Base-by-base conservation (phyloP, 2,888 invertebrate species). In the Drosophila peninsularis region DNA sequence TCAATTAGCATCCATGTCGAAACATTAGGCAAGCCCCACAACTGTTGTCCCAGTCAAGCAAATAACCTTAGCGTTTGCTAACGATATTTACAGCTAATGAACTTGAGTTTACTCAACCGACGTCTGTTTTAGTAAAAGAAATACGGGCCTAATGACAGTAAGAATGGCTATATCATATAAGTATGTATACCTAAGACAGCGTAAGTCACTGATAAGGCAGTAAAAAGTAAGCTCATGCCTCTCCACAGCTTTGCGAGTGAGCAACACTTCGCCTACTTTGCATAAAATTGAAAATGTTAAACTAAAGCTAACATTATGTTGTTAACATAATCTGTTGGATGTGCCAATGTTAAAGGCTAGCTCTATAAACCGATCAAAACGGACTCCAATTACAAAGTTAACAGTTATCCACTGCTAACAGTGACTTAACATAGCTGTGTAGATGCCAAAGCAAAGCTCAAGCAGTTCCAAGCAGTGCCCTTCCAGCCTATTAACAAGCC, bases 1-100 rank as follows among this genome's bases (percentile, higher is more conserved):
- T 44, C 70, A 82, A 80, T 80, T 80, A 80, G 80, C 83, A 78
- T 71, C 54, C 57, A 36, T 32, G 24, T 7, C 49, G 45, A 37
- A 58, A 62, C 34, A 50, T 73, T 72, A 27, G 52, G 41, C 58
- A 66, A 70, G 47, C 42, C 49, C 34, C 14, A 21, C 13, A 30
- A 11, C 34, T 47, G 37, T 36, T 56, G 62, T 45, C 45, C 17
- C 13, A 10, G 36, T 39, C 21, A 9, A 39, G 14, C 30, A 53
- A 62, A 50, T 19, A 6, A 19, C 3, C 24, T 11, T 36, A 24
- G 44, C 47, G 57, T 66, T 60, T 37, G 24, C 52, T 24, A 37
- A 52, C 36, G 14, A 3, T n/a, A 36, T 70, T 13, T 11, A 30
- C 45, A 41, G 13, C 14, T 32, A 13, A 11, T 47, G 45, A 30